These are phyloP conservation scores for Oxytorus armatus DNA, from an alignment of 2,888 invertebrate species.

Conservation along the genomic window DNA sequence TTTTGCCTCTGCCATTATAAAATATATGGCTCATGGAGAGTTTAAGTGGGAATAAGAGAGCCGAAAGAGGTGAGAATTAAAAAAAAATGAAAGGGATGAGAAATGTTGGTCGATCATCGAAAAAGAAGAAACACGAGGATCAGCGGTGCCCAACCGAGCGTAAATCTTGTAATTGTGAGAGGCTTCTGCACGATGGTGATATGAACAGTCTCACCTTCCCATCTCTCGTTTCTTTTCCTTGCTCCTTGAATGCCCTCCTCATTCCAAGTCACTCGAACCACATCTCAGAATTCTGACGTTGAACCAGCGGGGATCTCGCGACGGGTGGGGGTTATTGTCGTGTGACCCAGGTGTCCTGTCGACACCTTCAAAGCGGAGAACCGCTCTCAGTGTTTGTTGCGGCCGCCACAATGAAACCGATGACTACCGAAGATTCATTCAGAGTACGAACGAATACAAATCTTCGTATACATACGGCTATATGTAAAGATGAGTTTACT, in stretches of 20 bases:
- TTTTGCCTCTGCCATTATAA: conserved; percentile 5
- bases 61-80: conserved; percentile 53
- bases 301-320: conserved; percentile 58
- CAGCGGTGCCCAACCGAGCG: conserved; percentile 71
- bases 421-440: conserved; percentile 59
- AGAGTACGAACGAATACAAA: conserved; percentile 14
- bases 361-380: conserved; percentile 78
- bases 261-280: conserved; percentile 33
- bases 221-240: conserved; percentile 13
- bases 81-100: not conserved
- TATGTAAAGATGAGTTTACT: not conserved
- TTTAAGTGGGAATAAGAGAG: conserved; percentile 35
- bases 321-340: conserved; percentile 75
- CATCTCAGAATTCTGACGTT: conserved; percentile 53
- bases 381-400: conserved; percentile 65
- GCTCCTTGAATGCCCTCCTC: conserved; percentile 16
- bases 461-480: conserved; percentile 19
- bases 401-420: conserved; percentile 57
- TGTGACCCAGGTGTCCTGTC: conserved; percentile 80
- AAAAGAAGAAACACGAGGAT: conserved; percentile 18
- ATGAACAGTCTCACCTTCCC: conserved; percentile 38
- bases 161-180: conserved; percentile 77
- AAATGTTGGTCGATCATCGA: conserved; percentile 21
- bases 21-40: conserved; percentile 18
- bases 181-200: conserved; percentile 30